Evolutionary conservation across 2,797 vertebrate species (phyloP).

Genomic region (Xyrichtys novacula): DNA sequence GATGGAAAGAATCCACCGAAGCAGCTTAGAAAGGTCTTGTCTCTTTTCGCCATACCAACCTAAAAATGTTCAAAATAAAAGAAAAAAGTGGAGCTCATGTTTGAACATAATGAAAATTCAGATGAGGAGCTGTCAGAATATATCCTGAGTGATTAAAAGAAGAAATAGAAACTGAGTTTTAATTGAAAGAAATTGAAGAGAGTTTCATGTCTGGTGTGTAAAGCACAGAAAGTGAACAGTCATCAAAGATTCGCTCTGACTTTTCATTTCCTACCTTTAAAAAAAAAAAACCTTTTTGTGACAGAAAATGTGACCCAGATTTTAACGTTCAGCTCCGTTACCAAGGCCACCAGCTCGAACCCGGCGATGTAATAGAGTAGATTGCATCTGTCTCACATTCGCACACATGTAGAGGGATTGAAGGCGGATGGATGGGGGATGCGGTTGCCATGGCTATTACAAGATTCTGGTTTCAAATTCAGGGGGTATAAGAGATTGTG

Average conservation of each 20-base stretch:
- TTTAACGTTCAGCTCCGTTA: slow-evolving; percentile 57
- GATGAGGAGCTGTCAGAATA: too few species aligned
- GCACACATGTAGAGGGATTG: slow-evolving; percentile 35
- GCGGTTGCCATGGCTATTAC: slow-evolving; percentile 74
- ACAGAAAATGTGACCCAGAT: slow-evolving; percentile 63
- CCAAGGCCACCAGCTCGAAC: slow-evolving; percentile 64
- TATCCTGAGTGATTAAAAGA: too few species aligned
- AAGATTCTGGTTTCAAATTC: slow-evolving; percentile 66
- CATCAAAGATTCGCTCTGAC: background rate
- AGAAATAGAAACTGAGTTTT: background rate
- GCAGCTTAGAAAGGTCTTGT: too few species aligned
- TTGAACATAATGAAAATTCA: too few species aligned
- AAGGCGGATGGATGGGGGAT: slow-evolving; percentile 55
- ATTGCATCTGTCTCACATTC: slow-evolving; percentile 54
- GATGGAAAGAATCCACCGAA: too few species aligned
- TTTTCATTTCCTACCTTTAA: slow-evolving; percentile 38
- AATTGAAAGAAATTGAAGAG: background rate
- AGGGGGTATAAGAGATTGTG: slow-evolving; percentile 60
- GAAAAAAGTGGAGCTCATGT: too few species aligned
- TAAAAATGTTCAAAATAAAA: too few species aligned
- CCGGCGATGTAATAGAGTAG: slow-evolving; percentile 34
- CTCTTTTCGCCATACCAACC: too few species aligned
- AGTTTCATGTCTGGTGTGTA: background rate
- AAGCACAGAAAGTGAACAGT: background rate
- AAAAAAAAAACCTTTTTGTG: slow-evolving; percentile 35